Conservation (phyloP, 2,797 vertebrate genomes). For the Siniperca undulata region DNA sequence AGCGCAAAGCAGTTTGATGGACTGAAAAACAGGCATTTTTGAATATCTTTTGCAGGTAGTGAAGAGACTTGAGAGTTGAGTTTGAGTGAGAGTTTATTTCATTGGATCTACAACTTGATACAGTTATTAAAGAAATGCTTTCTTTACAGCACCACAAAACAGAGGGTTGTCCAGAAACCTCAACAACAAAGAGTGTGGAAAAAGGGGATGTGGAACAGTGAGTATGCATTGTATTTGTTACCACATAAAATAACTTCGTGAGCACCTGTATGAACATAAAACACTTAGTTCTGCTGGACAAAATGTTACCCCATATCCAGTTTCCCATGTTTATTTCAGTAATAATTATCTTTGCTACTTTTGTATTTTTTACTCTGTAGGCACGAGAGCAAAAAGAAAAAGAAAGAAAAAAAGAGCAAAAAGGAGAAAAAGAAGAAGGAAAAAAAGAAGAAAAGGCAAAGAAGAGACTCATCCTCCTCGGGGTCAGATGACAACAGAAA, state of each 20-base stretch:
- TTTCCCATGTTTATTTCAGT: neutral
- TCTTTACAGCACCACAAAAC: conserved; percentile 83
- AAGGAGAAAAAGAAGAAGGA: conserved; percentile 90
- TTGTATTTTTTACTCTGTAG: conserved; percentile 61
- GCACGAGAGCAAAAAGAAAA: conserved; percentile 85
- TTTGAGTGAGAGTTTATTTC: neutral
- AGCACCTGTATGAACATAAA: neutral
- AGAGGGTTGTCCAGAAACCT: conserved; percentile 63
- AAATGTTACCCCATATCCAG: neutral
- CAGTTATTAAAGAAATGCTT: conserved; percentile 22
- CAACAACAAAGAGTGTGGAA: conserved; percentile 45
- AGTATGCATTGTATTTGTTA: neutral
- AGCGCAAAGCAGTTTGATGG: neutral
- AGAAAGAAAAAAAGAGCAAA: conserved; percentile 91
- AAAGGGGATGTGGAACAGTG: conserved; percentile 71
- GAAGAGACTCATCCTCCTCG: conserved; percentile 70
- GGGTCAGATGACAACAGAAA: conserved; percentile 79
- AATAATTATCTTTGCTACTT: neutral
- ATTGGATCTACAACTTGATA: neutral
- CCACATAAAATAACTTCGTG: neutral
- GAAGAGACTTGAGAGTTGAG: neutral
- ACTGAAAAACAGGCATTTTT: neutral
- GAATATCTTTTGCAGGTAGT: neutral
- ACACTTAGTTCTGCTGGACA: neutral
- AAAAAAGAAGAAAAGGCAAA: conserved; percentile 84